Evolutionary conservation across 1,140 invertebrate genomes (phyloP).

Genomic region (Heliothis subflexa): DNA sequence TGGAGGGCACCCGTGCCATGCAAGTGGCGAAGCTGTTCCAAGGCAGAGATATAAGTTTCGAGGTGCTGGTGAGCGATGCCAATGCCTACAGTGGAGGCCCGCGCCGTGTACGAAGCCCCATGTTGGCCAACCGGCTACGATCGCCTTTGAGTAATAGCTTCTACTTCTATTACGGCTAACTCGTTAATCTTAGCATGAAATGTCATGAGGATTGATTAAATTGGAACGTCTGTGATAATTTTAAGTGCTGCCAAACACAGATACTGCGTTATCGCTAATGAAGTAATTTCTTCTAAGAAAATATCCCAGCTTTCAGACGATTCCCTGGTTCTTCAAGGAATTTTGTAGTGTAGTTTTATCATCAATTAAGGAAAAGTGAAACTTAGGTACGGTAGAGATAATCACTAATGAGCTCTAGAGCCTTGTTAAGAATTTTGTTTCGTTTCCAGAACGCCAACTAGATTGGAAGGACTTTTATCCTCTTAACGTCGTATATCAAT

Average conservation of each 20-base stretch:
- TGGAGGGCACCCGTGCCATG: constrained; percentile 64
- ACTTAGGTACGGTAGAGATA: no score
- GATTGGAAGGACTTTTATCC: constrained; percentile 80
- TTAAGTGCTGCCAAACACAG: no score
- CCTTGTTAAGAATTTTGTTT: background rate
- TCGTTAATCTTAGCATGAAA: no score
- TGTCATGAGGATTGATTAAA: no score
- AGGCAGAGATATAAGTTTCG: constrained; percentile 69
- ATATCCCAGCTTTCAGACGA: no score
- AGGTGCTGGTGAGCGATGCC: constrained; percentile 60
- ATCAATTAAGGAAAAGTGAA: no score
- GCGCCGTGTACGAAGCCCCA: constrained; percentile 46
- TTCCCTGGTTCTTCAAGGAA: no score
- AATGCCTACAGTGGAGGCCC: constrained; percentile 30
- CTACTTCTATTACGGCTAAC: background rate
- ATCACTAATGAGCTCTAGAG: no score
- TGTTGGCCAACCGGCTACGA: constrained; percentile 41
- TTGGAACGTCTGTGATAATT: no score
- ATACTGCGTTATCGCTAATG: no score
- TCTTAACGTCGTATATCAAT: constrained; percentile 68
- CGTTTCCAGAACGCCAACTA: constrained; percentile 64
- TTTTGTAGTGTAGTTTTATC: no score
- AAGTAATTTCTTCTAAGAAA: no score
- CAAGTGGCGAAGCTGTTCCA: constrained; percentile 71
- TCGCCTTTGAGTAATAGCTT: constrained; percentile 60